phyloP scores from a whole-genome alignment of 2,888 invertebrate species.

The Boloria euphrosyne region DNA sequence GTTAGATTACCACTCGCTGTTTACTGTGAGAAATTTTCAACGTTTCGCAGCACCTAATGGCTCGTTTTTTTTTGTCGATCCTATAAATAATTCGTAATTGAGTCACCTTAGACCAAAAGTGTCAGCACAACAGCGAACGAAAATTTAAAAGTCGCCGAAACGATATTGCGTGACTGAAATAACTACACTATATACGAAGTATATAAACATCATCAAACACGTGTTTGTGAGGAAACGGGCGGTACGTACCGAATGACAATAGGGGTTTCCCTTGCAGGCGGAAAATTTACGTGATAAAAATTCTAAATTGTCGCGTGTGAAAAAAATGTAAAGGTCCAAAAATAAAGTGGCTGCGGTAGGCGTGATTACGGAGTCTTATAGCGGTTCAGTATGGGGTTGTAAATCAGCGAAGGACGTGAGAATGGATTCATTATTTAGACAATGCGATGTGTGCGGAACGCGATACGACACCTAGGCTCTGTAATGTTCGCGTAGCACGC shows the following conservation, averaged over 20 bases:
- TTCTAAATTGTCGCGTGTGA: constrained; percentile 78
- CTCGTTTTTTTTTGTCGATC: constrained; percentile 55
- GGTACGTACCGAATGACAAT: constrained; percentile 76
- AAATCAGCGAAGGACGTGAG: constrained; percentile 76
- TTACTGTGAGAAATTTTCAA: constrained; percentile 23
- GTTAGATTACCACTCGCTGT: background rate
- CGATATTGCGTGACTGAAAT: constrained; percentile 78
- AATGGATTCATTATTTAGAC: constrained; percentile 74
- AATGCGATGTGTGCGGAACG: constrained; percentile 49
- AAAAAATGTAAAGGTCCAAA: constrained; percentile 75
- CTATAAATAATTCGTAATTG: constrained; percentile 65
- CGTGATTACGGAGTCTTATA: constrained; percentile 74
- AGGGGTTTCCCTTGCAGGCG: constrained; percentile 79
- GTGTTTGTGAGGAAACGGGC: constrained; percentile 77
- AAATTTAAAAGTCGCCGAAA: constrained; percentile 64
- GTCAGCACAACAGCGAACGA: constrained; percentile 53
- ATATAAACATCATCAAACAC: constrained; percentile 67
- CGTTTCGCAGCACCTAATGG: constrained; percentile 8
- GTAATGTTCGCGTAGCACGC: constrained; percentile 32
- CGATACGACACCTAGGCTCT: constrained; percentile 40
- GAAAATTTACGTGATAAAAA: constrained; percentile 82
- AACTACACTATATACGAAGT: constrained; percentile 62
- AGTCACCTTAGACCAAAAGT: constrained; percentile 56
- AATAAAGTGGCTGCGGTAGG: constrained; percentile 79
- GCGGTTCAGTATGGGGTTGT: constrained; percentile 67